Percentiles rank a stretch among this genome's conserved stretches.
phyloP scores from a whole-genome alignment of 2,113 vertebrate genomes.

The Rhagologus leucostigma region DNA sequence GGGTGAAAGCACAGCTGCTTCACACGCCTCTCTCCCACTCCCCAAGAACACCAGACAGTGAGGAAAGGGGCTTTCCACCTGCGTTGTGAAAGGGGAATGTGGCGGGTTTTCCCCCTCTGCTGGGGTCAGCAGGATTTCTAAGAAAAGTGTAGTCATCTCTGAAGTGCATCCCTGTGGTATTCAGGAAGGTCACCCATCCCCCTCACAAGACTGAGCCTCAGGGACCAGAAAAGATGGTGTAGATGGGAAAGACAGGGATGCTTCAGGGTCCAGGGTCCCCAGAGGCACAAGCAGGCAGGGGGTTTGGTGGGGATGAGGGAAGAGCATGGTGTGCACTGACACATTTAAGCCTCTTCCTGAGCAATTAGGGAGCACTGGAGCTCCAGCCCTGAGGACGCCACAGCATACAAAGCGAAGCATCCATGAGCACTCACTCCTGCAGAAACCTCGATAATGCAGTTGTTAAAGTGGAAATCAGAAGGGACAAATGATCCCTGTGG shows the following conservation, averaged over 20 bases:
- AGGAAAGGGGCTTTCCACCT: conserved; percentile 34
- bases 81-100: background rate
- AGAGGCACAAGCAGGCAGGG: background rate
- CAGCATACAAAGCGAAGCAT: background rate
- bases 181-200: background rate
- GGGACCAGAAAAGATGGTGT: background rate
- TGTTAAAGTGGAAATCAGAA: background rate
- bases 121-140: conserved; percentile 10
- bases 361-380: background rate
- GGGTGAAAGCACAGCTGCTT: background rate
- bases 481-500: background rate
- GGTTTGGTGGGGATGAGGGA: background rate
- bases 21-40: background rate
- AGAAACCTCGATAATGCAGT: background rate
- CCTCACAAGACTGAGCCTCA: background rate
- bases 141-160: conserved; percentile 10
- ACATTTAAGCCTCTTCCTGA: background rate
- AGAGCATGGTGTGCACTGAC: fast-evolving
- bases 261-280: background rate
- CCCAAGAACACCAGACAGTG: background rate
- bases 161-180: background rate
- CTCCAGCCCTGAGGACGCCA: background rate
- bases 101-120: background rate
- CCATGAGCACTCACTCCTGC: background rate
- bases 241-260: background rate